Conservation (phyloP, 2,113 vertebrate species). For the Climacteris rufus region DNA sequence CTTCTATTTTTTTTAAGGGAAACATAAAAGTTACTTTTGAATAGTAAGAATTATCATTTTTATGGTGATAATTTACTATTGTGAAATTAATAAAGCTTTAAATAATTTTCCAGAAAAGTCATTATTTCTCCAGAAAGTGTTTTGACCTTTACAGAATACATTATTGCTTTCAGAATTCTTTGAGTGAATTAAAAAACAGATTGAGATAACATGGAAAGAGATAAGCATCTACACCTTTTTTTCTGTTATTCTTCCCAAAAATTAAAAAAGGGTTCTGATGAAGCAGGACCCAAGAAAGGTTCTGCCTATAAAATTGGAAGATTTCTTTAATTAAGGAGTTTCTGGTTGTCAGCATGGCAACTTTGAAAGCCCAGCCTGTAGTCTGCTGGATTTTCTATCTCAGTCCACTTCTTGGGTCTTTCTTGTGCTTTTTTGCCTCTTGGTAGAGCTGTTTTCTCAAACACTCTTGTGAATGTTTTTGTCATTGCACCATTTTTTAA, state of each 20-base stretch:
- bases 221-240: not conserved
- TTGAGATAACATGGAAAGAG: not conserved
- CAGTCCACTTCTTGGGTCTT: not conserved
- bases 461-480: not conserved
- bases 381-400: not conserved
- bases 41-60: not conserved
- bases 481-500: not conserved
- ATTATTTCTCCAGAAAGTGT: not conserved
- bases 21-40: not conserved
- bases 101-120: not conserved
- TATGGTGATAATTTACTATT: not conserved
- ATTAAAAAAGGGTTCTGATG: not conserved
- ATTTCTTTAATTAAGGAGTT: not conserved
- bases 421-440: not conserved
- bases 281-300: not conserved
- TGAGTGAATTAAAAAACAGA: not conserved
- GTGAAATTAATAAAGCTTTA: not conserved
- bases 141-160: not conserved
- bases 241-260: not conserved
- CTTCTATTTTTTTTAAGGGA: not conserved
- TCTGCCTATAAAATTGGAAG: not conserved
- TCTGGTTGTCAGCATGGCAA: not conserved
- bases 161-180: not conserved
- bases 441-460: not conserved
- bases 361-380: not conserved